These are phyloP conservation scores for Lymantria dispar DNA, from an alignment of 2,888 invertebrate genomes.

Conservation along the genomic window DNA sequence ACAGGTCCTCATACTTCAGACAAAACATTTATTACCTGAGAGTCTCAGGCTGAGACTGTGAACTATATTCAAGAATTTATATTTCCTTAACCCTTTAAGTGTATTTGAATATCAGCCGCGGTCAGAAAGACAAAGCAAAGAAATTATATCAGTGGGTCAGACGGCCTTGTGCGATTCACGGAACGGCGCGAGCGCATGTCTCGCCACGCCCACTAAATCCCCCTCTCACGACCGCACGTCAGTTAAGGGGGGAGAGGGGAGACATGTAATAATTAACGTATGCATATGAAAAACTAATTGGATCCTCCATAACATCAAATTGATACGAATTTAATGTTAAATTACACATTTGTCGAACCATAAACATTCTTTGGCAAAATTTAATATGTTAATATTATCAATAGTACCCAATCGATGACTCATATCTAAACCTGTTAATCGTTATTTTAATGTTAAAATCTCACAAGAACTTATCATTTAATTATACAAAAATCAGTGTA, in stretches of 20 bases:
- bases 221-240: constrained; percentile 7
- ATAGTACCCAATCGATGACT: not conserved
- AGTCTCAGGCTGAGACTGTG: constrained; percentile 3
- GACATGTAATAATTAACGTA: constrained; percentile 22
- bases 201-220: constrained; percentile 44
- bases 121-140: constrained; percentile 31
- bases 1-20: constrained; percentile 4
- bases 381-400: not conserved
- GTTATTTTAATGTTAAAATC: not conserved
- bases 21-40: constrained; percentile 12
- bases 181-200: constrained; percentile 55
- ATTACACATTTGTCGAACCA: not conserved
- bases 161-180: constrained; percentile 60
- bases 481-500: not conserved
- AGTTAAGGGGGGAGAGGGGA: constrained; percentile 6
- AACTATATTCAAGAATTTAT: not conserved
- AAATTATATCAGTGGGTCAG: constrained; percentile 61
- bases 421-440: not conserved
- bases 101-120: constrained; percentile 25
- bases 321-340: constrained; percentile 1
- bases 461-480: not conserved
- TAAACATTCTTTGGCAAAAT: not conserved
- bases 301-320: constrained; percentile 3
- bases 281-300: constrained; percentile 14
- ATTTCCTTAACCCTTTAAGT: not conserved